Base-by-base conservation (phyloP, 2,113 vertebrate species). In the Pan paniscus region DNA sequence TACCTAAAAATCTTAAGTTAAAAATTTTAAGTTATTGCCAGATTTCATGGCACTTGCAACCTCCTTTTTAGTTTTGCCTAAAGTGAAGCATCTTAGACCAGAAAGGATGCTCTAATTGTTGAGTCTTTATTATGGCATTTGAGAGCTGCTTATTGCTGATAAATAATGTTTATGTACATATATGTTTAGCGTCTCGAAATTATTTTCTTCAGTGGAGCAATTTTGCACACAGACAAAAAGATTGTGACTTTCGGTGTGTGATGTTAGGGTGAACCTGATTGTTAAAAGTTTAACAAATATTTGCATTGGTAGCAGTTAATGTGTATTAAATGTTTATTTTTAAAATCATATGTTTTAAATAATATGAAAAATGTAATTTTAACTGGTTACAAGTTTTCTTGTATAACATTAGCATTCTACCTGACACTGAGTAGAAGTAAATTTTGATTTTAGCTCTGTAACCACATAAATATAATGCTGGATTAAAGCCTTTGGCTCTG, bases 241-340 rank as follows among this genome's bases (percentile, higher is more conserved):
- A n/a, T 30, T 43, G 14, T 46, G 5, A 93, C 14, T 25, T 90
- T 78, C 18, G 94, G 50, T 68, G 32, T 79, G 32, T 95, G 18
- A 38, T 57, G 64, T 57, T 46, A 88, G 61, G 22, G 35, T 20
- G 93, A 64, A 61, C 23, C 61, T 95, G 67, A 14, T 75, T 85
- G 50, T 67, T 93, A 94, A 97, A 73, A 46, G 11, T 91, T 93
- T 68, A 86, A 40, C 59, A 91, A 43, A 11, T 89, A 85, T 87
- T 88, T 85, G 68, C 5, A 11, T 82, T 61, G 23, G 38, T 76
- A 82, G 11, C 35, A 46, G 79, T 95, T 93, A 94, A 82, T 68
- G 61, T 14, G 27, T 64, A 64, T 6, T 85, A 80, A 88, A 68
- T 12, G 20, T 89, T 81, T 5, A 32, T 89, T 81, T 95, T 97